These are phyloP conservation scores for Drosophila paranaensis DNA, from an alignment of 2,888 invertebrate genomes.

Conservation along the genomic window DNA sequence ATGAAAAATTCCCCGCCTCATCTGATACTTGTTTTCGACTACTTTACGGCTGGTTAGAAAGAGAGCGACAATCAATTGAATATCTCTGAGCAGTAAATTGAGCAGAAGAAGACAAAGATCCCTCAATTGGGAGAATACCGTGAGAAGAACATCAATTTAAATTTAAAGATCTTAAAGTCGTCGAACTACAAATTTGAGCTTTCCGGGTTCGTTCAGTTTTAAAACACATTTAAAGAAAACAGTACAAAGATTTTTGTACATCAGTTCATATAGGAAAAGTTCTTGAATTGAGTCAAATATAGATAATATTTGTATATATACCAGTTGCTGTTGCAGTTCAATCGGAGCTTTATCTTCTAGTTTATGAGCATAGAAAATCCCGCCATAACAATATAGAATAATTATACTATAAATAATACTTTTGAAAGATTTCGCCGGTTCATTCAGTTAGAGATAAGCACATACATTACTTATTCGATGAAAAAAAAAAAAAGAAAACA, in stretches of 20 bases:
- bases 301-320: neutral
- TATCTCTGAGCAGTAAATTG: neutral
- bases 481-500: neutral
- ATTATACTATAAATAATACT: neutral
- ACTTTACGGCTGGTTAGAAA: constrained; percentile 6
- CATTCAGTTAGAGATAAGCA: constrained; percentile 15
- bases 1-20: constrained; percentile 1
- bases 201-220: neutral
- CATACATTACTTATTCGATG: constrained; percentile 16
- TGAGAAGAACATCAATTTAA: neutral
- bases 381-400: no score
- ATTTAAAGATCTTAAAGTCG: neutral
- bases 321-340: neutral
- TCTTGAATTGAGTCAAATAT: no score
- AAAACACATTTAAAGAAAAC: neutral
- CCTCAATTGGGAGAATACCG: constrained; percentile 4
- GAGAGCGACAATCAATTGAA: constrained; percentile 3
- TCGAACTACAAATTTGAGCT: neutral
- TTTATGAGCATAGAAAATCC: neutral
- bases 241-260: neutral
- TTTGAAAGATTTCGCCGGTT: neutral
- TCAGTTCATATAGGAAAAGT: no score
- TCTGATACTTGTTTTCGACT: neutral
- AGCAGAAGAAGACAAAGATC: neutral
- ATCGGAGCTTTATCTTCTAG: neutral